Conservation (phyloP, 2,113 vertebrate genomes). For the Raphicerus campestris region DNA sequence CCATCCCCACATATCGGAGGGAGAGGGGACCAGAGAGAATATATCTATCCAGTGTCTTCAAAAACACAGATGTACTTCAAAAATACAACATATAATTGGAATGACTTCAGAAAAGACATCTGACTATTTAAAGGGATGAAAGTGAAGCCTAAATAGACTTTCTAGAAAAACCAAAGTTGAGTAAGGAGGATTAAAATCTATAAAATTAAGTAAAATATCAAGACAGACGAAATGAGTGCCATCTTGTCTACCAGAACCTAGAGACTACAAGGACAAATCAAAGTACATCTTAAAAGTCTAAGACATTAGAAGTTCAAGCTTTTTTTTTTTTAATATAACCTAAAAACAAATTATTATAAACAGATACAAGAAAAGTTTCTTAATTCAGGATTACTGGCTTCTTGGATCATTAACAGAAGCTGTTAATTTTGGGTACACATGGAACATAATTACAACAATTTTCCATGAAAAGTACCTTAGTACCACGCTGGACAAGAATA, state of each 20-base stretch:
- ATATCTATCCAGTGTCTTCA: not conserved
- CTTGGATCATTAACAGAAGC: not conserved
- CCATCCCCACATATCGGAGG: not conserved
- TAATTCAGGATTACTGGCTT: not conserved
- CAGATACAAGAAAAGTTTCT: not conserved
- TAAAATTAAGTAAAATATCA: not conserved
- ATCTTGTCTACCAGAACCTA: not conserved
- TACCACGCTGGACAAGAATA: not conserved
- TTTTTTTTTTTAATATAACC: not conserved
- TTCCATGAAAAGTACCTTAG: not conserved
- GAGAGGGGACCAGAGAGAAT: not conserved
- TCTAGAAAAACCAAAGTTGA: not conserved
- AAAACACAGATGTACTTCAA: not conserved
- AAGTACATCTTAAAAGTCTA: not conserved
- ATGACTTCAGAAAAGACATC: not conserved
- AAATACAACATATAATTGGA: not conserved
- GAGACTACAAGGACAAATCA: not conserved
- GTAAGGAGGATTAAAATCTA: not conserved
- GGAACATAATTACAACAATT: not conserved
- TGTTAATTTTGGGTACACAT: not conserved
- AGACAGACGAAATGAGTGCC: not conserved
- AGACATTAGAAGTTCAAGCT: not conserved
- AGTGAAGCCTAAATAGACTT: not conserved
- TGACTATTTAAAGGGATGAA: not conserved
- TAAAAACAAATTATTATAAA: conserved; percentile 1